These are phyloP conservation scores for Anabacerthia variegaticeps DNA, from an alignment of 2,797 vertebrate species.

Conservation along the genomic window DNA sequence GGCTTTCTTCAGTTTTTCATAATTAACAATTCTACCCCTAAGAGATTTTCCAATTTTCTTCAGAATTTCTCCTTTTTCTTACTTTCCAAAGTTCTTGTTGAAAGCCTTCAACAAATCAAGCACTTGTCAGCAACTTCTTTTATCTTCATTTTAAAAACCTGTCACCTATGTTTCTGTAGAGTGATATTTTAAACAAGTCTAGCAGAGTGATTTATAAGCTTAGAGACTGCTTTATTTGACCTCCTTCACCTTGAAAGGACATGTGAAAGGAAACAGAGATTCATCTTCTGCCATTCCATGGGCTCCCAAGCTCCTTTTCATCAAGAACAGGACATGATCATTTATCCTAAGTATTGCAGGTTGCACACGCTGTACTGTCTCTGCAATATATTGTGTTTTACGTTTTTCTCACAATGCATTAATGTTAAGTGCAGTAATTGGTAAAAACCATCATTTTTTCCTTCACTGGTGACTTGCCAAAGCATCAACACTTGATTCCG, in stretches of 20 bases:
- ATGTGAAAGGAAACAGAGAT: slow-evolving; percentile 46
- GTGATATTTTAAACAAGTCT: slow-evolving; percentile 38
- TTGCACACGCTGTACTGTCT: not conserved
- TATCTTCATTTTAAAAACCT: slow-evolving; percentile 57
- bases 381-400: not conserved
- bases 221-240: slow-evolving; percentile 37
- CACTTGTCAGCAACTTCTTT: slow-evolving; percentile 46
- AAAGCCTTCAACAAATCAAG: slow-evolving; percentile 50
- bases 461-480: not conserved
- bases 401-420: not conserved
- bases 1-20: not conserved
- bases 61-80: not conserved
- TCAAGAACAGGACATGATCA: not conserved
- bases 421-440: not conserved
- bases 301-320: not conserved
- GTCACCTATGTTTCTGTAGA: slow-evolving; percentile 38
- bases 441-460: not conserved
- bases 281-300: slow-evolving; percentile 25
- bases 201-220: slow-evolving; percentile 53
- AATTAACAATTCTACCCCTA: not conserved
- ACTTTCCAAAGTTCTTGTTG: slow-evolving; percentile 1
- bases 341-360: slow-evolving; percentile 28
- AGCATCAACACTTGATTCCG: not conserved
- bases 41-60: not conserved
- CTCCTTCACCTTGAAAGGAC: slow-evolving; percentile 61